These are phyloP conservation scores for Mormyrops attenuatus DNA, from an alignment of 2,797 vertebrate genomes.

Conservation along the genomic window DNA sequence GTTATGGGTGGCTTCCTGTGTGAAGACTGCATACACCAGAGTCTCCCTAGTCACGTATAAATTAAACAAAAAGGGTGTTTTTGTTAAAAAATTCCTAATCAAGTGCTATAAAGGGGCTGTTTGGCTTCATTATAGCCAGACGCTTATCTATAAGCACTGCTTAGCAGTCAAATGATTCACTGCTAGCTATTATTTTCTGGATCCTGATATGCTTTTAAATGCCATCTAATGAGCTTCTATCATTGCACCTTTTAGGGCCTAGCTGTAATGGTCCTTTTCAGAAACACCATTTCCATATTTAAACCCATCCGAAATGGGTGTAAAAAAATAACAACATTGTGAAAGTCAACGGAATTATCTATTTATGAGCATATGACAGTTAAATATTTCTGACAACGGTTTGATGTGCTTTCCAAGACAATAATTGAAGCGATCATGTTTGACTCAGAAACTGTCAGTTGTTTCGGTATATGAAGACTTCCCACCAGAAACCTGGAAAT, in stretches of 20 bases:
- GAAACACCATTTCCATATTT: background rate
- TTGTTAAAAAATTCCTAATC: background rate
- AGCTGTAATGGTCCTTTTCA: background rate
- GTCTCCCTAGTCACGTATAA: background rate
- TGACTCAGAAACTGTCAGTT: background rate
- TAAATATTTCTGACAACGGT: background rate
- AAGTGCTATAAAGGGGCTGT: background rate
- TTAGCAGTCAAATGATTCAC: background rate
- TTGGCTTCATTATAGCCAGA: background rate
- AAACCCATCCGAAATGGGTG: background rate
- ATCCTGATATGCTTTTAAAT: slow-evolving; percentile 5
- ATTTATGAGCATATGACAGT: background rate
- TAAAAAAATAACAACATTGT: background rate
- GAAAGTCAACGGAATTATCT: background rate
- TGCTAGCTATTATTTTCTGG: background rate
- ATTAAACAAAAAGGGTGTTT: background rate
- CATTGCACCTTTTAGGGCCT: background rate
- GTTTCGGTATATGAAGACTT: background rate
- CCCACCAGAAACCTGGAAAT: background rate
- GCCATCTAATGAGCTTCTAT: background rate
- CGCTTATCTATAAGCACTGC: background rate
- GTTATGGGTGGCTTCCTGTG: background rate
- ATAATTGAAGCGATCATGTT: background rate
- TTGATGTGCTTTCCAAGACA: background rate
- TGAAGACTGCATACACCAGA: background rate